Percentiles rank a stretch among this genome's conserved stretches.
Conservation (phyloP, 2,113 vertebrate genomes). For the Ahaetulla prasina region DNA sequence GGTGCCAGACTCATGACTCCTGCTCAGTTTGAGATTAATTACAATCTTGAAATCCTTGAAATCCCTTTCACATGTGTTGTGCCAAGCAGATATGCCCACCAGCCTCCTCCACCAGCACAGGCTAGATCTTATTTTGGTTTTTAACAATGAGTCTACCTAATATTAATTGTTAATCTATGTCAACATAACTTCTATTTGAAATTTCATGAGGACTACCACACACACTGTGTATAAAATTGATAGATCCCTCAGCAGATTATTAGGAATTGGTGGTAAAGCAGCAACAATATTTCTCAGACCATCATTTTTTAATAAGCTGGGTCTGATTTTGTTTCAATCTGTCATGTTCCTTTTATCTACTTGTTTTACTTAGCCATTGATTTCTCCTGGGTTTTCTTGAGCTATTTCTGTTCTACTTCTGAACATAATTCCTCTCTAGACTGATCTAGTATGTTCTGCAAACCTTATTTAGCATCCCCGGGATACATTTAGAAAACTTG, state of each 20-base stretch:
- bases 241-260: not conserved
- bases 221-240: not conserved
- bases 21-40: not conserved
- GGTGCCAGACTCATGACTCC: not conserved
- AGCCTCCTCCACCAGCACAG: not conserved
- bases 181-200: not conserved
- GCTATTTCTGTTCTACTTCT: constrained; percentile 11
- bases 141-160: not conserved
- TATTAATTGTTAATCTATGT: not conserved
- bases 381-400: not conserved
- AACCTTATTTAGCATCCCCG: not conserved
- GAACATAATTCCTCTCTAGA: not conserved
- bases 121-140: not conserved
- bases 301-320: not conserved
- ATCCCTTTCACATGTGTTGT: not conserved
- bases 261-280: not conserved
- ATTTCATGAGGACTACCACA: not conserved
- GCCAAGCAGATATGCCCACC: not conserved
- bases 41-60: not conserved
- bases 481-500: not conserved
- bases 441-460: not conserved
- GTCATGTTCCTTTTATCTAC: not conserved
- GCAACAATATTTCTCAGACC: not conserved
- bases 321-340: not conserved
- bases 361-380: not conserved